These are phyloP conservation scores for Sebastes steindachneri DNA, from an alignment of 2,797 vertebrate genomes.

Conservation along the genomic window DNA sequence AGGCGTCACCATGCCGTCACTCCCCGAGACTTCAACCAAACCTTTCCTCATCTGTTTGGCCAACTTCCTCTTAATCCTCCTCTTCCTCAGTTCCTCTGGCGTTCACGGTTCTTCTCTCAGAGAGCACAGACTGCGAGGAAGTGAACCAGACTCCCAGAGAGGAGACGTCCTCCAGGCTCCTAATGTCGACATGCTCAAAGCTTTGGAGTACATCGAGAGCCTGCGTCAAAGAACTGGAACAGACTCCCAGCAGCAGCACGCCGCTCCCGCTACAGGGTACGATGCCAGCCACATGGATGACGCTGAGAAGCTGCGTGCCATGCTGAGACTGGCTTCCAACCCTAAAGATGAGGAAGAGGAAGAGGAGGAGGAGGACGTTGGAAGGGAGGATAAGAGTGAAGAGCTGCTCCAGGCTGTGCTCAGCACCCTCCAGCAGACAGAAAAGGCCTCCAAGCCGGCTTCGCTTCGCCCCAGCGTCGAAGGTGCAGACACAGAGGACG, in stretches of 20 bases:
- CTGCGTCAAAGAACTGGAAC: slow-evolving; percentile 86
- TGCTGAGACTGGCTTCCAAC: slow-evolving; percentile 60
- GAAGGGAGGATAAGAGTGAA: slow-evolving; percentile 85
- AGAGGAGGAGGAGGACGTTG: slow-evolving; percentile 77
- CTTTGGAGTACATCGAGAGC: slow-evolving; percentile 92
- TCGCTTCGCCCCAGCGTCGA: slow-evolving; percentile 63
- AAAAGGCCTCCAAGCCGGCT: slow-evolving; percentile 78
- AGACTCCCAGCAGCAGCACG: slow-evolving; percentile 71
- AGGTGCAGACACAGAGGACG: not conserved
- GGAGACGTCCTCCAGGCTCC: slow-evolving; percentile 80
- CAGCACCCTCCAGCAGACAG: slow-evolving; percentile 88
- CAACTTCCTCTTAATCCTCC: slow-evolving; percentile 76
- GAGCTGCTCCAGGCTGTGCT: slow-evolving; percentile 90
- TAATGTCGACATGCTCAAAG: slow-evolving; percentile 92
- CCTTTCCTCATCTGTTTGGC: slow-evolving; percentile 71
- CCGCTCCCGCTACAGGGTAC: slow-evolving; percentile 70
- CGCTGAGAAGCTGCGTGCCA: slow-evolving; percentile 69
- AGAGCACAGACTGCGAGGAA: slow-evolving; percentile 86
- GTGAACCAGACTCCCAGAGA: slow-evolving; percentile 81
- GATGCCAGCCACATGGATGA: slow-evolving; percentile 58
- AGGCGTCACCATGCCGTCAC: slow-evolving; percentile 76
- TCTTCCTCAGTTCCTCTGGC: slow-evolving; percentile 71
- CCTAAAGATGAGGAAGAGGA: slow-evolving; percentile 43
- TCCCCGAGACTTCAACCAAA: slow-evolving; percentile 55
- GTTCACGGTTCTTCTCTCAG: slow-evolving; percentile 86